phyloP scores from a whole-genome alignment of 2,888 invertebrate genomes.

The Sinopyrophorus schimmeli region DNA sequence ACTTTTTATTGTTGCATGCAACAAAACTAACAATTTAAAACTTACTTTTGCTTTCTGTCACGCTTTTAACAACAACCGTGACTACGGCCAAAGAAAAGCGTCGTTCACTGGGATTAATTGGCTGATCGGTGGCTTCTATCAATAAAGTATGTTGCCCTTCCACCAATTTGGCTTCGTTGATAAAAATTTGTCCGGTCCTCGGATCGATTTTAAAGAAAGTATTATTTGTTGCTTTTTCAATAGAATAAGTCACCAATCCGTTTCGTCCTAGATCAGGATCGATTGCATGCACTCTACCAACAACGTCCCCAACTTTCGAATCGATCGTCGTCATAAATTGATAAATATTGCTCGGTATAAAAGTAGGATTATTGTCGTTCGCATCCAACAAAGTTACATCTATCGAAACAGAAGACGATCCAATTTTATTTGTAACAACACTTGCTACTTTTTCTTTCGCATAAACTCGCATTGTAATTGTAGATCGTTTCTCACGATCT shows the following conservation, averaged over 20 bases:
- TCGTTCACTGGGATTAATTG: constrained; percentile 80
- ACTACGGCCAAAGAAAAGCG: constrained; percentile 84
- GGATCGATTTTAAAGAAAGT: constrained; percentile 73
- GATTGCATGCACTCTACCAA: constrained; percentile 78
- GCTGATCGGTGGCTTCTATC: constrained; percentile 82
- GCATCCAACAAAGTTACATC: constrained; percentile 85
- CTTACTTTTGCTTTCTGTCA: constrained; percentile 54
- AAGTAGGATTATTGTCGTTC: constrained; percentile 89
- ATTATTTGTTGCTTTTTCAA: constrained; percentile 45
- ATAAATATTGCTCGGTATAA: constrained; percentile 81
- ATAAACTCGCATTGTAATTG: constrained; percentile 74
- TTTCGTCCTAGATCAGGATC: constrained; percentile 81
- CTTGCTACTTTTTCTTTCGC: constrained; percentile 77
- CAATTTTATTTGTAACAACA: constrained; percentile 61
- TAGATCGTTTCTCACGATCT: constrained; percentile 76
- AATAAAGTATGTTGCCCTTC: constrained; percentile 79
- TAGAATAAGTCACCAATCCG: constrained; percentile 66
- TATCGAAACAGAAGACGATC: constrained; percentile 67
- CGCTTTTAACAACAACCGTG: constrained; percentile 72
- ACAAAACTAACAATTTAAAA: not conserved
- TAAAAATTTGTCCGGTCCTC: constrained; percentile 69
- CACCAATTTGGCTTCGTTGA: constrained; percentile 65
- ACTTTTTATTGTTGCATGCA: not conserved
- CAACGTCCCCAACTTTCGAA: constrained; percentile 68
- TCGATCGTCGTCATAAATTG: constrained; percentile 73